These are phyloP conservation scores for Toxotes chatareus DNA, from an alignment of 2,113 vertebrate genomes.

Conservation along the genomic window DNA sequence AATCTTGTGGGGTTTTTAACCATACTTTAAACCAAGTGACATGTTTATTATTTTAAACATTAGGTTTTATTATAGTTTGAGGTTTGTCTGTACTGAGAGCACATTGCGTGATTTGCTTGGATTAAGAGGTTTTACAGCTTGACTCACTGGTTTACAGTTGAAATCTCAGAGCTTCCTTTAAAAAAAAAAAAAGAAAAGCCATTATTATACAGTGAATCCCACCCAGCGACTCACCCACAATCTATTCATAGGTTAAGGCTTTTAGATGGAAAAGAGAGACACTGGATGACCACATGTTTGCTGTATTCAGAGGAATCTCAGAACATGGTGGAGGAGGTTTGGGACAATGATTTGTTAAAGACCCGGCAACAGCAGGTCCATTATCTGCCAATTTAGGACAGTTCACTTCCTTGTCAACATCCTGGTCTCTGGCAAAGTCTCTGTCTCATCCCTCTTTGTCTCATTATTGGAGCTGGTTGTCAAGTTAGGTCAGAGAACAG, in stretches of 20 bases:
- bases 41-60: conserved; percentile 21
- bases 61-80: conserved; percentile 19
- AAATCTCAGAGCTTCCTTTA: conserved; percentile 43
- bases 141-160: conserved; percentile 34
- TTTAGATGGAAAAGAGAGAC: conserved; percentile 24
- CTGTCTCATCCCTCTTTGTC: conserved; percentile 69
- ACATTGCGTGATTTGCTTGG: conserved; percentile 22
- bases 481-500: conserved; percentile 75
- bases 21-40: conserved; percentile 5
- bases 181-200: conserved; percentile 3
- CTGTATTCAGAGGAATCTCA: conserved; percentile 24
- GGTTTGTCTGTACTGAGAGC: conserved; percentile 22
- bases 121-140: conserved; percentile 43
- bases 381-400: conserved; percentile 68
- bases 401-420: conserved; percentile 73
- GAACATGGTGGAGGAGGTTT: conserved; percentile 39
- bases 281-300: conserved; percentile 42
- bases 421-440: conserved; percentile 65
- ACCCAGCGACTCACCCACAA: conserved; percentile 35
- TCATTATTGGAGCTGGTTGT: conserved; percentile 73
- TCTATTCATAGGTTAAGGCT: conserved; percentile 48
- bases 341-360: conserved; percentile 53
- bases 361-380: conserved; percentile 39
- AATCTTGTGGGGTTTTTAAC: conserved; percentile 5
- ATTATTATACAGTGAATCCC: conserved; percentile 25